A percentile compares a stretch with the other conserved stretches of the same genome.
Evolutionary conservation across 2,113 vertebrate species (phyloP).

Genomic region (Ceyx melanurus): DNA sequence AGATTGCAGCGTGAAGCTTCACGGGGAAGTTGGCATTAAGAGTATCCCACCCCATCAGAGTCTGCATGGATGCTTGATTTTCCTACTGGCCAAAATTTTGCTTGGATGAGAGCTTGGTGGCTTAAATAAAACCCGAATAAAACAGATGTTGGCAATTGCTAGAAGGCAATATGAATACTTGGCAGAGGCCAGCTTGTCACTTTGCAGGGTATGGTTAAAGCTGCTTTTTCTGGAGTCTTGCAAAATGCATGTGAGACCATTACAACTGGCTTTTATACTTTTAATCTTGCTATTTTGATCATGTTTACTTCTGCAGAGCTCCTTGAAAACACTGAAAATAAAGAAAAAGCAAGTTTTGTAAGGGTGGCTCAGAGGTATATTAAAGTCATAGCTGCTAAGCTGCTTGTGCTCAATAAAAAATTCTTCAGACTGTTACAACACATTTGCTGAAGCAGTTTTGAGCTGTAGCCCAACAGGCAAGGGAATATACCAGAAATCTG

Average conservation of each 20-base stretch:
- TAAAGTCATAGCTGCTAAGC: neutral
- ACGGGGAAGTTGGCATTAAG: neutral
- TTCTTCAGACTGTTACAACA: neutral
- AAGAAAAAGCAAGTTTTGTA: neutral
- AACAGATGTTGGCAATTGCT: neutral
- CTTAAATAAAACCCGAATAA: slow-evolving; percentile 2
- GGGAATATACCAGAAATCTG: neutral
- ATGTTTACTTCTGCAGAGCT: neutral
- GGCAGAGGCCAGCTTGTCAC: neutral
- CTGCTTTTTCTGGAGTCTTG: neutral
- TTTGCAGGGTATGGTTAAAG: neutral
- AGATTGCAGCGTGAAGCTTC: neutral
- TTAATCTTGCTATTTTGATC: neutral
- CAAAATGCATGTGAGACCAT: neutral
- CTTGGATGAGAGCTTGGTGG: neutral
- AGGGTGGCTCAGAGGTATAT: neutral
- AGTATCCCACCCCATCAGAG: neutral
- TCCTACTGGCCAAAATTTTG: neutral
- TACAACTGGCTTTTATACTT: neutral
- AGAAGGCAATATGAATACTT: neutral
- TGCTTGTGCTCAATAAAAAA: neutral
- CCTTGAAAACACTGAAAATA: neutral
- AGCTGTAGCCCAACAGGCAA: neutral
- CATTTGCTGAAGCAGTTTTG: neutral
- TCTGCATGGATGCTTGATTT: neutral